A percentile compares a stretch with the other conserved stretches of the same genome.
These are phyloP conservation scores for Chrysolina americana DNA, from an alignment of 2,888 invertebrate species.

Conservation along the genomic window DNA sequence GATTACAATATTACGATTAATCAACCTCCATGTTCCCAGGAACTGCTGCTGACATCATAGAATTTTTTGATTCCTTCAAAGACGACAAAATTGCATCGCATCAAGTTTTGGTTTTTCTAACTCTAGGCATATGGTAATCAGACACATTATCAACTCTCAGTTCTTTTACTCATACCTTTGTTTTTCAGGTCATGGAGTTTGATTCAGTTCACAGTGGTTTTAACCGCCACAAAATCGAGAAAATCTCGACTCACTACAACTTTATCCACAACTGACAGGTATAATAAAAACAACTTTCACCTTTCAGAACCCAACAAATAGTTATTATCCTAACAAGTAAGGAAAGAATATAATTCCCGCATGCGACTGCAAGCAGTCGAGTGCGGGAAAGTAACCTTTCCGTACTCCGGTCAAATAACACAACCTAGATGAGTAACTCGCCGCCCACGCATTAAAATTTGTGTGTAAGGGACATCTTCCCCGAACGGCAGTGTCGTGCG, in stretches of 20 bases:
- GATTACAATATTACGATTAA: neutral
- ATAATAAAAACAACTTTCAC: neutral
- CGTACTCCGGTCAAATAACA: too few relatives aligned
- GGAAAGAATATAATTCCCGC: too few relatives aligned
- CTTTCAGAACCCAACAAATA: too few relatives aligned
- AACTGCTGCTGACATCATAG: conserved; percentile 95
- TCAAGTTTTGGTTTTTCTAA: conserved; percentile 85
- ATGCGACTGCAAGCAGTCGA: too few relatives aligned
- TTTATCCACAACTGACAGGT: conserved; percentile 60
- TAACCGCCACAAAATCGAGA: conserved; percentile 89
- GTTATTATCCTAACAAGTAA: too few relatives aligned
- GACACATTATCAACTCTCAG: neutral
- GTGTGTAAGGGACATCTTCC: too few relatives aligned
- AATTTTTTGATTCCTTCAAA: conserved; percentile 97
- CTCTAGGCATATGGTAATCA: conserved; percentile 86
- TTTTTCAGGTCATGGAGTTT: conserved; percentile 82
- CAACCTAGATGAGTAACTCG: too few relatives aligned
- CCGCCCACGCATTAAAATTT: too few relatives aligned
- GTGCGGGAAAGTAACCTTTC: too few relatives aligned
- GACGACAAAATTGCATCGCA: conserved; percentile 87
- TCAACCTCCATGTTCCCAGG: conserved; percentile 70
- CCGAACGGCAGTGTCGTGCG: too few relatives aligned
- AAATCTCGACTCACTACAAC: conserved; percentile 78
- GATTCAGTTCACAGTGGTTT: conserved; percentile 93
- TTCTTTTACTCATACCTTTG: neutral